A percentile compares a stretch with the other conserved stretches of the same genome.
Conservation (phyloP, 35 echinoderm and acorn worm genomes). For the Nesometra sesokonis region DNA sequence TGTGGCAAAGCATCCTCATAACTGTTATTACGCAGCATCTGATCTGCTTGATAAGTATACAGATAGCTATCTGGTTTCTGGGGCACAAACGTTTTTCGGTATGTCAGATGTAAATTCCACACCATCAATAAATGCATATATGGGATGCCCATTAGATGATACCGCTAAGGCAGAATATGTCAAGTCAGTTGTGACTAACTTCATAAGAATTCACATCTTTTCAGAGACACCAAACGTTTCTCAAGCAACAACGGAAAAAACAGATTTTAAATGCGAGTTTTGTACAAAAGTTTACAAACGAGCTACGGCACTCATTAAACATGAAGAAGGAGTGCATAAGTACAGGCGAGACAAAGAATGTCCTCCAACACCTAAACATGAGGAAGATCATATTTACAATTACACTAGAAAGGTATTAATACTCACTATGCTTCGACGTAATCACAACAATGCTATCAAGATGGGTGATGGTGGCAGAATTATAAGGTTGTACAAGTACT, state of each 20-base stretch:
- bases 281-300: neutral
- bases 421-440: neutral
- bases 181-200: neutral
- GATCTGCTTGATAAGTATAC: constrained; percentile 59
- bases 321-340: neutral
- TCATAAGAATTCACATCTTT: neutral
- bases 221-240: neutral
- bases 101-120: constrained; percentile 16
- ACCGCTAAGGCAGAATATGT: neutral
- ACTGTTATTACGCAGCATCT: constrained; percentile 47
- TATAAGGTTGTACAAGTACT: constrained; percentile 26
- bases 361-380: neutral
- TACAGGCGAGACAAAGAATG: neutral
- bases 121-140: constrained; percentile 38
- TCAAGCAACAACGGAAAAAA: neutral
- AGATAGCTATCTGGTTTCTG: constrained; percentile 32
- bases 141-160: neutral
- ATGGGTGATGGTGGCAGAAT: constrained; percentile 25
- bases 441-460: constrained; percentile 27
- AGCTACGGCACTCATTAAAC: neutral
- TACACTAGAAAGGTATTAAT: neutral
- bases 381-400: neutral
- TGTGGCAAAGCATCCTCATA: constrained; percentile 45
- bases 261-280: neutral
- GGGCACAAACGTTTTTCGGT: constrained; percentile 45